Base-by-base conservation (phyloP, 2,888 invertebrate species). In the Synergus umbraculus region DNA sequence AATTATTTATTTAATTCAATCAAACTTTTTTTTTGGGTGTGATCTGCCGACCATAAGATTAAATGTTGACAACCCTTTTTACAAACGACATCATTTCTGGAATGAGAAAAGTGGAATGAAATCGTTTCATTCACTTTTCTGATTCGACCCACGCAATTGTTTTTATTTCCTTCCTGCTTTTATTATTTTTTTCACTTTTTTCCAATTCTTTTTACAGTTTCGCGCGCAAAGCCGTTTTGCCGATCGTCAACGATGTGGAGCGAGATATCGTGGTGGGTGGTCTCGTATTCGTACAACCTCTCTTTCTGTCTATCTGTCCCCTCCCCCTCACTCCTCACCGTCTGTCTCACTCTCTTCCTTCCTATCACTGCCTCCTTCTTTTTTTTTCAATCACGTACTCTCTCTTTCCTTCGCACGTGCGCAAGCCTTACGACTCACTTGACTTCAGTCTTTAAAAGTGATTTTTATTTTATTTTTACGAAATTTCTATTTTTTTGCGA, bases 201-300 rank as follows among this genome's bases (percentile, higher is more conserved):
- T 49, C 66, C 79, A 76, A 29, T 78, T 81, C 78, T 81, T 83
- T 84, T 85, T 82, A 79, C 79, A 84, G 85, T 86, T 84, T 85
- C 85, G 85, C 86, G 85, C 86, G 86, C 86, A 87, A 88, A 88
- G 87, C 85, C 86, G 83, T 86, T 82, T 78, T 81, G 80, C 84
- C 87, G 83, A 87, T 86, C 84, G 84, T 84, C 83, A 79, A 82
- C 80, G 85, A 86, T 81, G 84, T 81, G 78, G 84, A 80, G 76
- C 81, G 82, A 81, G 85, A 83, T 80, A 80, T 84, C 87, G 85
- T 86, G 77, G 85, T 88, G 87, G 90, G 89, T 89, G 89, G 89
- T 86, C 88, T 83, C 86, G 86, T 87, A 85, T 88, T 88, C 85
- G 85, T 86, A 87, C 87, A 87, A 85, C 85, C 85, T 85, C 85